A percentile compares a stretch with the other conserved stretches of the same genome.
phyloP scores from a whole-genome alignment of 2,888 invertebrate species.

The Beris chalybata region DNA sequence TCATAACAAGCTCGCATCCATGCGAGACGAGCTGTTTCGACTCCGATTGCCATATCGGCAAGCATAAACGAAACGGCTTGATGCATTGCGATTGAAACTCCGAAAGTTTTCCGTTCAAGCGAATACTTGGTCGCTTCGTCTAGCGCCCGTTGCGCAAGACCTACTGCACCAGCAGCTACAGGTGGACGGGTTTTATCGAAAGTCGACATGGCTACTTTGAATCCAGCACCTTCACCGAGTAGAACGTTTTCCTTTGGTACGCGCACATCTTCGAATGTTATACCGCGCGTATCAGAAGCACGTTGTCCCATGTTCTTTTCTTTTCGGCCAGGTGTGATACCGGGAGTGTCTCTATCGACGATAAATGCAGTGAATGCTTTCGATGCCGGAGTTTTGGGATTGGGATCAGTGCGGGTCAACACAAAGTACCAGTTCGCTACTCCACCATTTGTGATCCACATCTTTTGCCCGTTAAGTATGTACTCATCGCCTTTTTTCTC shows the following conservation, averaged over 20 bases:
- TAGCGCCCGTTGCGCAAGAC: slow-evolving; percentile 80
- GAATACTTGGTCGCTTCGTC: slow-evolving; percentile 89
- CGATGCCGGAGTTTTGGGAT: slow-evolving; percentile 80
- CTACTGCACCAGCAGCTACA: slow-evolving; percentile 82
- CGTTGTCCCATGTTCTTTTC: slow-evolving; percentile 76
- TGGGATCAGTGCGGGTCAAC: slow-evolving; percentile 81
- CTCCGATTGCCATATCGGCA: slow-evolving; percentile 86
- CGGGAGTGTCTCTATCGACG: slow-evolving; percentile 68
- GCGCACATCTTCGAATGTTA: slow-evolving; percentile 75
- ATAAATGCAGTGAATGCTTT: slow-evolving; percentile 81
- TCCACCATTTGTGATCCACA: slow-evolving; percentile 97
- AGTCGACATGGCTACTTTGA: slow-evolving; percentile 74
- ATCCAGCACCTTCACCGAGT: slow-evolving; percentile 68
- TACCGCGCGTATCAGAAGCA: slow-evolving; percentile 70
- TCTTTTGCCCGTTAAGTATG: slow-evolving; percentile 88
- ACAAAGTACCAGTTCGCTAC: slow-evolving; percentile 93
- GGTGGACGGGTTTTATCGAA: slow-evolving; percentile 72
- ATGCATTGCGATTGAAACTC: slow-evolving; percentile 71
- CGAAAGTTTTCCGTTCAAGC: slow-evolving; percentile 85
- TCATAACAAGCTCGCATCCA: slow-evolving; percentile 84
- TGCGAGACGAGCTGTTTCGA: slow-evolving; percentile 78
- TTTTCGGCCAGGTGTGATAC: slow-evolving; percentile 66
- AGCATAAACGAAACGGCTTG: slow-evolving; percentile 88
- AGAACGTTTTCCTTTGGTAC: slow-evolving; percentile 73
- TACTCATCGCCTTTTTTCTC: slow-evolving; percentile 90